Percentiles rank a stretch among this genome's conserved stretches.
Evolutionary conservation across 1,140 invertebrate genomes (phyloP).

Genomic region (Zaprionus capensis): DNA sequence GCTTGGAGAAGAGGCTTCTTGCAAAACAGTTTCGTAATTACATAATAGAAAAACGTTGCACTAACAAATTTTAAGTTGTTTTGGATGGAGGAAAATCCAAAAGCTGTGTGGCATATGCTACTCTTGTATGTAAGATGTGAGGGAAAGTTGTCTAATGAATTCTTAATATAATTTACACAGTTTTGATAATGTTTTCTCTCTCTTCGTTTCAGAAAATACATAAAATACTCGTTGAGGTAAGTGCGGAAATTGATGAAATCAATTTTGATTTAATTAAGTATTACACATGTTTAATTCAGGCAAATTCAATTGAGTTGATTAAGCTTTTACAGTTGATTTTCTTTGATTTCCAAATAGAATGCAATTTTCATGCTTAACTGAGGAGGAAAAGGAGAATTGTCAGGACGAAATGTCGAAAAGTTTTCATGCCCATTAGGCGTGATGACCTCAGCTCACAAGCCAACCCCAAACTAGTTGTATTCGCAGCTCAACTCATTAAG

Average conservation of each 20-base stretch:
- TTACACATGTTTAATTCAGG: neutral
- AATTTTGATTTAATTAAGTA: constrained; percentile 19
- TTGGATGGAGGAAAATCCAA: constrained; percentile 8
- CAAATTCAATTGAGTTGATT: neutral
- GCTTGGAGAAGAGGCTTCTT: neutral
- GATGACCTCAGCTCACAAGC: neutral
- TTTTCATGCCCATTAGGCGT: constrained; percentile 22
- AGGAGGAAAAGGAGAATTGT: neutral
- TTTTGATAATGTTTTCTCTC: constrained; percentile 28
- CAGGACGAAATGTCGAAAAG: neutral
- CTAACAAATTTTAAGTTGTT: constrained; percentile 51
- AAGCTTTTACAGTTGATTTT: neutral
- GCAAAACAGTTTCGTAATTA: constrained; percentile 59
- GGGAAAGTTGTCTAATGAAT: constrained; percentile 19
- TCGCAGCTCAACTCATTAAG: constrained; percentile 47
- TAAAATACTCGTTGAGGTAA: constrained; percentile 54
- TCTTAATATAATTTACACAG: constrained; percentile 30
- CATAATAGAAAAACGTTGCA: constrained; percentile 61
- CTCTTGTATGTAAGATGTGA: constrained; percentile 1
- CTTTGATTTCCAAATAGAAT: neutral
- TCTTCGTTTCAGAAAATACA: constrained; percentile 53
- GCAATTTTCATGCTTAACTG: neutral
- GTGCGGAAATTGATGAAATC: constrained; percentile 9
- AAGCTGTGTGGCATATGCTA: constrained; percentile 9
- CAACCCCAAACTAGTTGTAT: neutral